Base-by-base conservation (phyloP, 53 echinoderm and acorn worm species). In the Temnopleurus reevesii region DNA sequence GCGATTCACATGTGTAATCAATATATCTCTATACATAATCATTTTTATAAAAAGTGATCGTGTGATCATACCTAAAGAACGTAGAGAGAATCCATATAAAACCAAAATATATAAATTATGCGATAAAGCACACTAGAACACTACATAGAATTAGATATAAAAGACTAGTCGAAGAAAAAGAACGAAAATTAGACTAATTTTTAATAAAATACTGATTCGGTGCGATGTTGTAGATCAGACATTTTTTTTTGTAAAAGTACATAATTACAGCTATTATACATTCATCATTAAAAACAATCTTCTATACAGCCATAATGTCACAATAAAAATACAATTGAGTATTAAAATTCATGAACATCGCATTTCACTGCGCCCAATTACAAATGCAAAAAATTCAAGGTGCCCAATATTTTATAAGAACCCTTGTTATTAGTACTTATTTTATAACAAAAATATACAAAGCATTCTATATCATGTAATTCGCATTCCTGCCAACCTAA, bases 381-480 rank as follows among this genome's bases (percentile, higher is more conserved):
- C 36, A n/a, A 19, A 38, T n/a, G 36, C 4, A 30, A 28, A 56
- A 21, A n/a, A n/a, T 56, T 56, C 24, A 31, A 31, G 33, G 33
- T 12, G 41, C 41, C 36, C 38, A 41, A n/a, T 19, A 36, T 41
- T 71, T 10, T n/a, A 71, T 71, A 21, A 26, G 41, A 71, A 6
- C n/a, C n/a, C n/a, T 49, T 49, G 41, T 28, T 66, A 41, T 38
- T 71, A 71, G 71, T 71, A 71, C 71, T 71, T 71, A 26, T 57
- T 63, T 21, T n/a, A 71, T 38, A 71, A 36, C n/a, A n/a, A n/a
- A 71, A 36, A 71, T 71, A 38, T 71, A 41, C 41, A 36, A 36
- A 6, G 41, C 41, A 41, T 43, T 12, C 41, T 10, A 29, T 27
- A 21, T 64, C 30, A 12, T 60, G 60, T 28, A 30, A 61, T 61